Conservation (phyloP, 2,888 invertebrate genomes). For the Tholera decimalis region DNA sequence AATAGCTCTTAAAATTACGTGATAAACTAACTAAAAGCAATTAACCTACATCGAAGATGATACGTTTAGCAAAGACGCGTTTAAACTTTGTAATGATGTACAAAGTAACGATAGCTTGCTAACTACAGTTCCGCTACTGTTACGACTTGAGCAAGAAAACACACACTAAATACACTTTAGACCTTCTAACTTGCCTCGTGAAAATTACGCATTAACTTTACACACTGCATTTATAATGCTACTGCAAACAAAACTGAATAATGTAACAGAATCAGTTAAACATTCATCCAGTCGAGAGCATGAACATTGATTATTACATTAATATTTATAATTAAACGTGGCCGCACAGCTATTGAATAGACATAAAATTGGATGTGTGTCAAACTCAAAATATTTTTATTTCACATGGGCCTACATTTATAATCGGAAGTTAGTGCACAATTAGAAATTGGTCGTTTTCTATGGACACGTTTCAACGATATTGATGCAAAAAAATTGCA, state of each 20-base stretch:
- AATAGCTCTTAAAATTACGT: slow-evolving; percentile 48
- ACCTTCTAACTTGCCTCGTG: slow-evolving; percentile 19
- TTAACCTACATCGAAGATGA: slow-evolving; percentile 56
- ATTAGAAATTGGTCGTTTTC: too few relatives aligned
- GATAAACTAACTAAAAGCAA: slow-evolving; percentile 48
- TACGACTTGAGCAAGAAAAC: slow-evolving; percentile 51
- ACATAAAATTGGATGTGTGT: slow-evolving; percentile 34
- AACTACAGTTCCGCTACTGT: slow-evolving; percentile 55
- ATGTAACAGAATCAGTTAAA: neutral
- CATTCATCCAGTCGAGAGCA: slow-evolving; percentile 4
- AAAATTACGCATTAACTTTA: slow-evolving; percentile 21
- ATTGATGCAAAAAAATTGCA: too few relatives aligned
- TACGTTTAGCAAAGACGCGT: slow-evolving; percentile 53
- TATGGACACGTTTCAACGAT: too few relatives aligned
- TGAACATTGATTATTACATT: slow-evolving; percentile 19
- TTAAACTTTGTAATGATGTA: slow-evolving; percentile 67
- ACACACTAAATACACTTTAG: slow-evolving; percentile 47
- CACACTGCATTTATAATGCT: neutral
- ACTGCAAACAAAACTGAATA: slow-evolving; percentile 2
- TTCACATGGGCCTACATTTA: too few relatives aligned
- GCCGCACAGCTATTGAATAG: slow-evolving; percentile 16
- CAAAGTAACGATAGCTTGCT: slow-evolving; percentile 61
- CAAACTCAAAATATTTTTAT: too few relatives aligned
- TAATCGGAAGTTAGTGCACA: too few relatives aligned
- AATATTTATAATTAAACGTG: slow-evolving; percentile 26